Evolutionary conservation across 1,140 invertebrate genomes (phyloP), one percentile per base, ranked within the genome.

Genomic region (Eurytemora carolleeae): DNA sequence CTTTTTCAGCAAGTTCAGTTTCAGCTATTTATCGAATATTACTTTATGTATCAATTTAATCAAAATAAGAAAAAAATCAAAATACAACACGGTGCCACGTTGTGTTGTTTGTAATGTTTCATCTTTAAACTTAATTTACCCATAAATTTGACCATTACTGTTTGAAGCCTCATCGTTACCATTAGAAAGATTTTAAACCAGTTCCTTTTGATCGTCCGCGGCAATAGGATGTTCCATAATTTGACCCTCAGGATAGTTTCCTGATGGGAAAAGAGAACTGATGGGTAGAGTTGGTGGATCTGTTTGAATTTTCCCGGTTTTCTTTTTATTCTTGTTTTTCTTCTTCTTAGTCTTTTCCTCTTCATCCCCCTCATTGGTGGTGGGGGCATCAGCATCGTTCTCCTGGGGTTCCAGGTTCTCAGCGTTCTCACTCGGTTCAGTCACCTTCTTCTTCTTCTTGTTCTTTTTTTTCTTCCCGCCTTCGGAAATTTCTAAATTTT

Each of bases 221-320:
- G 65, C 21, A 55, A 24, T 17, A 20, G 53, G 60, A 56, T 67
- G 73, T 57, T 74, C 71, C 61, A 70, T 67, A 53, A 74, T 70
- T 68, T 78, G 69, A 53, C 76, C 76, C 60, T 71, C 68, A 18
- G 76, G 76, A 67, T 67, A 77, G 64, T 79, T 78, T 72, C 83
- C 86, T 76, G 90, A 80, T 2, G 86, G 80, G 69, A 81, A 97
- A 2, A 94, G 74, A 60, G 92, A 83, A 0, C 78, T 75, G 65
- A 97, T 85, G 0, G 93, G 83, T 67, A 95, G 79, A 18, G 83
- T 79, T 15, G 92, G 89, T 18, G 90, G 89, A 72, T 82, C 78
- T 15, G 86, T 89, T 73, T 90, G 86, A 44, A 75, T 72, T 54
- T 75, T 76, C 31, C 70, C 71, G 25, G 68, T 71, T n/a, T n/a